Base-by-base conservation (phyloP, 2,888 invertebrate species). In the Cyrtodaria siliqua region DNA sequence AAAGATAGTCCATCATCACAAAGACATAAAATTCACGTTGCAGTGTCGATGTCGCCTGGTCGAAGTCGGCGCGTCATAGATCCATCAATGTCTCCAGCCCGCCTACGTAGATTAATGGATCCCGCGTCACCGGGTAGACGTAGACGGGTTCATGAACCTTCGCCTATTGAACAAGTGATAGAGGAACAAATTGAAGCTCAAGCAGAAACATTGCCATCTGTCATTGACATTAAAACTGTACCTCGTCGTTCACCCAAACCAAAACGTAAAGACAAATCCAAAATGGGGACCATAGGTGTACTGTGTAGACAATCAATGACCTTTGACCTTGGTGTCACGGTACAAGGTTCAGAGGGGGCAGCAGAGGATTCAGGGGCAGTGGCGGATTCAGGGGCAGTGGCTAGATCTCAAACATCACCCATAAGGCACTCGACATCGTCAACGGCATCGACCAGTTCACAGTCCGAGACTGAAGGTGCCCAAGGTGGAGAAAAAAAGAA, bases 261-360 rank as follows among this genome's bases (percentile, higher is more conserved):
- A 60, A 85, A 82, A 66, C 72, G 77, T 16, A 73, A 87, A 68
- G 84, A 85, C 20, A 89, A 87, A 77, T 74, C 75, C 27, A 86
- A 83, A 74, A 86, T 84, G 85, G 91, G 87, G 70, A 91, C 91
- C 59, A 87, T 91, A 61, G 88, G 89, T 56, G 87, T 87, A 40
- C 85, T 92, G 40, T 92, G 91, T 84, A 87, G 90, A 80, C 91
- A 92, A 60, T 88, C 90, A 4, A 87, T 92, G 84, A 87, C 90
- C 20, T 90, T 91, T 76, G 89, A 90, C 71, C 80, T 90, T 49
- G 90, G 90, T n/a, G 83, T 90, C 18, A 84, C 89, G 26, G 57
- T 85, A 52, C 82, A 84, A 56, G 82, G 84, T 60, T 50, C 61
- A 61, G 64, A 71, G 59, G 70, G 64, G 75, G 67, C 63, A 56